These are phyloP conservation scores for Budorcas taxicolor DNA, from an alignment of 2,113 vertebrate genomes.

Conservation along the genomic window DNA sequence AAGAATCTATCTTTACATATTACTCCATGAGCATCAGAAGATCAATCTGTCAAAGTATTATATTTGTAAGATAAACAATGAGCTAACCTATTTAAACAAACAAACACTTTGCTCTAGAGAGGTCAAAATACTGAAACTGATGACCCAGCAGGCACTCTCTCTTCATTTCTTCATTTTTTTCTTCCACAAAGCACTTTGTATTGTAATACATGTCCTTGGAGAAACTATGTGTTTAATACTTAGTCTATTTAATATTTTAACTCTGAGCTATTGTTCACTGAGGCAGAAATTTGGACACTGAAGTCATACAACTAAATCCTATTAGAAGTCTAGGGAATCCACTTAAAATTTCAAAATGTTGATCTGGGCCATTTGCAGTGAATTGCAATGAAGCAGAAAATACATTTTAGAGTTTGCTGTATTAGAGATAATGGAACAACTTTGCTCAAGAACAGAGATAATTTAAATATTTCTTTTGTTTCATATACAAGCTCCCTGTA, in stretches of 20 bases:
- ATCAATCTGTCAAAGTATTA: not conserved
- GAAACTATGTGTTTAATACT: constrained; percentile 44
- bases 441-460: constrained; percentile 38
- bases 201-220: not conserved
- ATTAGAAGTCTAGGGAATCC: constrained; percentile 40
- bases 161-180: not conserved
- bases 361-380: constrained; percentile 43
- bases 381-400: constrained; percentile 57
- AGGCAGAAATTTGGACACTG: constrained; percentile 30
- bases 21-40: not conserved
- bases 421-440: constrained; percentile 43
- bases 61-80: not conserved
- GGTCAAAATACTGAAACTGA: not conserved
- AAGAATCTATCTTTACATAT: not conserved
- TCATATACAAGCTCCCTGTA: not conserved
- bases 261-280: constrained; percentile 32
- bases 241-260: constrained; percentile 63
- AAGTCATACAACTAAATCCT: constrained; percentile 43
- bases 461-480: constrained; percentile 47
- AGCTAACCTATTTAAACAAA: constrained; percentile 1
- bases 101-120: not conserved
- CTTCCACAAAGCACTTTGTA: not conserved
- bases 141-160: not conserved
- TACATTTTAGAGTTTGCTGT: constrained; percentile 45
- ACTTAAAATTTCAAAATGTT: constrained; percentile 62